Conservation (phyloP, 37 sponge, comb jelly and placozoan species). For the Axinella damicornis region DNA sequence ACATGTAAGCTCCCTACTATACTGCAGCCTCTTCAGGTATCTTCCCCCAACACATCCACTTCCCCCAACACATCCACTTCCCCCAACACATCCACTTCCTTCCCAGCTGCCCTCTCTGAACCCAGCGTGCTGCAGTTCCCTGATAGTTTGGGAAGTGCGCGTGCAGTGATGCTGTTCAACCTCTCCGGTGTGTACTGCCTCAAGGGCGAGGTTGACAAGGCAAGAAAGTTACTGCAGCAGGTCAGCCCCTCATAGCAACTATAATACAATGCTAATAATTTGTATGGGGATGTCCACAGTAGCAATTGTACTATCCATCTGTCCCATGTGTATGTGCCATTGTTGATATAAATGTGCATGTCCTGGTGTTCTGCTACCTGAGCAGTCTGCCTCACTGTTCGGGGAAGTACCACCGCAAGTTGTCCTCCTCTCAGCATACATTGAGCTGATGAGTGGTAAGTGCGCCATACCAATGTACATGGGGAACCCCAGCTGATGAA, state of each 20-base stretch:
- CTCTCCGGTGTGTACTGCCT: conserved; percentile 73
- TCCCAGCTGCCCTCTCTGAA: background rate
- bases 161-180: conserved; percentile 72
- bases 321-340: no score
- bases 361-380: no score
- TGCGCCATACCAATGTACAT: background rate
- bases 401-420: conserved; percentile 61
- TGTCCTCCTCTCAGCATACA: conserved; percentile 86
- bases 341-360: no score
- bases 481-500: no score
- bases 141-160: conserved; percentile 26
- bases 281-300: no score
- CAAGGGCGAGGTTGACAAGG: conserved; percentile 71
- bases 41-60: background rate
- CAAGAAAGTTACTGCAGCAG: conserved; percentile 72
- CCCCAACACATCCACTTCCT: background rate
- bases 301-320: background rate
- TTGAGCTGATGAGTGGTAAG: conserved; percentile 89
- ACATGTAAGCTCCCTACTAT: background rate
- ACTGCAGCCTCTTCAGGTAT: background rate
- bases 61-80: background rate
- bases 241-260: conserved; percentile 32
- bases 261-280: no score
- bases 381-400: conserved; percentile 47
- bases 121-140: conserved; percentile 51